Evolutionary conservation across 2,797 vertebrate species (phyloP), one percentile per base, ranked within the genome.

Genomic region (Sebastes diploproa): DNA sequence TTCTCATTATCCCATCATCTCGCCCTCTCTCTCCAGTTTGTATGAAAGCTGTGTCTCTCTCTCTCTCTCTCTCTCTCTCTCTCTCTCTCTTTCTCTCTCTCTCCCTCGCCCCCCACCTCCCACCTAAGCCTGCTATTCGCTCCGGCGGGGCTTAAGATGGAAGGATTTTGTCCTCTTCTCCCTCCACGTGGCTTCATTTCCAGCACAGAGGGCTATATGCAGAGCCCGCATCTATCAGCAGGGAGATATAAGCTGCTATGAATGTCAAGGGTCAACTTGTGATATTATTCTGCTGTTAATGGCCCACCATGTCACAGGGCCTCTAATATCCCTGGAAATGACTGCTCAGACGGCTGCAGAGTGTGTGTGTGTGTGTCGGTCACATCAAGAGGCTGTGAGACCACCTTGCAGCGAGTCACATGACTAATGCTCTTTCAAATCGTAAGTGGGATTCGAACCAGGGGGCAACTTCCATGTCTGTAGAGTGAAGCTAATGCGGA

Each of bases 201-300:
- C 88, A 88, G 86, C 54, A 69, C 82, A 81, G 69, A 77, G 36
- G 2, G 75, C 70, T 61, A 55, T 50, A 72, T 59, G 73, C 84
- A 67, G 71, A 80, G 36, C 63, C 79, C 0, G 78, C 76, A 58
- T 91, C 89, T 86, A 91, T 93, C 91, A 89, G 88, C 86, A 16
- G 70, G 83, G 77, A 90, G 88, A 91, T 89, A 89, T 92, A 92
- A 92, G 91, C 91, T 86, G 85, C 83, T 85, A 34, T 76, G 80
- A 87, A 89, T 55, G 90, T 88, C 89, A 88, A 79, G 76, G 92
- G 92, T 93, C 92, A 92, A 91, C 85, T 84, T 81, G 90, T 91
- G 90, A 91, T 92, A 92, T 90, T 90, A 91, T 90, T 92, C 87
- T 65, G 87, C 88, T 78, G 88, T 89, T 91, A 92, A 93, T 92